Conservation (phyloP, 2,797 vertebrate genomes). For the Coluber constrictor region DNA sequence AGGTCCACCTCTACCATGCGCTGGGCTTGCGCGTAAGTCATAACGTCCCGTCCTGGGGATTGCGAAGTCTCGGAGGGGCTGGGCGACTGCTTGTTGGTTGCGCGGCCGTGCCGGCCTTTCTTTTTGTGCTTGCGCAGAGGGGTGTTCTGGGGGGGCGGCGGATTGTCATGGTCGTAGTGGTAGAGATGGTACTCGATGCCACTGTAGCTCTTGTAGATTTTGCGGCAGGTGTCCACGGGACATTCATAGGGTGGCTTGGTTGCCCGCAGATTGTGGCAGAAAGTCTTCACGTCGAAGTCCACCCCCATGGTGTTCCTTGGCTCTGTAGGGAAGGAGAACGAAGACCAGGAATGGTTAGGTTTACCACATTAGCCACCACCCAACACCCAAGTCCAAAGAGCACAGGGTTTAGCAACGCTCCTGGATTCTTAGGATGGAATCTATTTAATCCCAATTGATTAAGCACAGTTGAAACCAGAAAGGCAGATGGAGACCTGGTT, state of each 20-base stretch:
- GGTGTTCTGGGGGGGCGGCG: conserved; percentile 83
- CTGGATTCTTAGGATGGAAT: background rate
- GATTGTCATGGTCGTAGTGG: conserved; percentile 98
- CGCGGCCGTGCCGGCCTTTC: conserved; percentile 86
- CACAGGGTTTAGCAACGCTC: background rate
- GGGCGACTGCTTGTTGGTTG: conserved; percentile 85
- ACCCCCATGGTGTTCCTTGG: conserved; percentile 82
- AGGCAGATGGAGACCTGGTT: background rate
- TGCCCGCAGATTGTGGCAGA: conserved; percentile 95
- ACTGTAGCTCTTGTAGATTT: conserved; percentile 98
- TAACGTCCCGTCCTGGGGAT: conserved; percentile 91
- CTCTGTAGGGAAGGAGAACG: conserved; percentile 59
- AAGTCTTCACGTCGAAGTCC: conserved; percentile 98
- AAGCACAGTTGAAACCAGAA: background rate
- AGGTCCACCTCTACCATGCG: conserved; percentile 97
- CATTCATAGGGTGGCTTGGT: conserved; percentile 98
- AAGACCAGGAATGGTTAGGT: conserved; percentile 57
- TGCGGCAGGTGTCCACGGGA: conserved; percentile 93
- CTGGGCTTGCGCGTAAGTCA: conserved; percentile 97
- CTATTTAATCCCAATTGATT: background rate
- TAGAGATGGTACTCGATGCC: conserved; percentile 98
- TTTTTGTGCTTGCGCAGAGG: conserved; percentile 94
- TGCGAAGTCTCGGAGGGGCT: conserved; percentile 87
- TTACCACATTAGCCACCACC: background rate
- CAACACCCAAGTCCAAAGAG: background rate